phyloP scores from a whole-genome alignment of 2,113 vertebrate genomes.

The Carlito syrichta region DNA sequence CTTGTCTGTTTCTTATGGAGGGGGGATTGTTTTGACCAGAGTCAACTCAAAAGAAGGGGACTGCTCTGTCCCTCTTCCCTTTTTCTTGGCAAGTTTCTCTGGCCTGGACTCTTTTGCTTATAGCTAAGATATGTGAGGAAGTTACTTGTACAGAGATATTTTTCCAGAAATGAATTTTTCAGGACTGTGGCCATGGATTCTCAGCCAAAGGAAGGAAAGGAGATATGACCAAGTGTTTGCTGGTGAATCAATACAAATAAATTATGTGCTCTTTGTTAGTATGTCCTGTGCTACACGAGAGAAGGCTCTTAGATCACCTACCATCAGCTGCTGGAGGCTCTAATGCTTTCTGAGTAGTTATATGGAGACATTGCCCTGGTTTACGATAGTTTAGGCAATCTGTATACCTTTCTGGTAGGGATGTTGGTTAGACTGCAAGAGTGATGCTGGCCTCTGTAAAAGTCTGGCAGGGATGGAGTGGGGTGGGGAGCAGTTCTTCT shows the following conservation, averaged over 20 bases:
- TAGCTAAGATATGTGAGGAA: constrained; percentile 58
- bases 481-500: constrained; percentile 22
- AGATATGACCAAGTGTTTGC: constrained; percentile 73
- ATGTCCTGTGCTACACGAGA: constrained; percentile 63
- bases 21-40: constrained; percentile 37
- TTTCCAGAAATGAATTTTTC: constrained; percentile 73
- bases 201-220: constrained; percentile 66
- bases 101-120: background rate
- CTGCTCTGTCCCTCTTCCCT: background rate
- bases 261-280: constrained; percentile 77
- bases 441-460: constrained; percentile 3
- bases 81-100: constrained; percentile 43
- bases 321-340: constrained; percentile 63
- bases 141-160: constrained; percentile 55
- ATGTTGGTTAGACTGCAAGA: constrained; percentile 47
- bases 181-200: constrained; percentile 64
- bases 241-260: constrained; percentile 82
- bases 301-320: constrained; percentile 77
- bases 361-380: constrained; percentile 61
- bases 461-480: background rate
- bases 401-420: constrained; percentile 61
- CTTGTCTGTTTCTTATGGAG: background rate
- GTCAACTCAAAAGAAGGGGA: background rate
- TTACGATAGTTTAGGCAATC: constrained; percentile 77
- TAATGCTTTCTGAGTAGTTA: constrained; percentile 74